Conservation (phyloP, 2,113 vertebrate species). For the Meriones unguiculatus region DNA sequence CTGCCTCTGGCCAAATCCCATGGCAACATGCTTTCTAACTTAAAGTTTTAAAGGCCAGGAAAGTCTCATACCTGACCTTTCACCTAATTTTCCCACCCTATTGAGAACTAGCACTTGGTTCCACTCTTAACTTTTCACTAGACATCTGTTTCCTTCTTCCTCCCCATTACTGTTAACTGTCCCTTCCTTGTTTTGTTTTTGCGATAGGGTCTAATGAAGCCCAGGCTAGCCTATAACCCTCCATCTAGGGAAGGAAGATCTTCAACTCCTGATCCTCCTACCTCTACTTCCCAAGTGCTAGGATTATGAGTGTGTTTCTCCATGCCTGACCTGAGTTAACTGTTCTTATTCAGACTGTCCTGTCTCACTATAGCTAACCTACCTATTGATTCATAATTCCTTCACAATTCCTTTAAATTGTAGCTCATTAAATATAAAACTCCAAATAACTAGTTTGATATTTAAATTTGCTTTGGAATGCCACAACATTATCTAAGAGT, state of each 20-base stretch:
- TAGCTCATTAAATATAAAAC: conserved; percentile 53
- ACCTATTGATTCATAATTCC: background rate
- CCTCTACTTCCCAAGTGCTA: background rate
- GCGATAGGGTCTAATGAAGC: background rate
- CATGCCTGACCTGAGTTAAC: background rate
- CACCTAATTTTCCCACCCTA: background rate
- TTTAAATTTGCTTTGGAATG: conserved; percentile 33
- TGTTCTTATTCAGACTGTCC: background rate
- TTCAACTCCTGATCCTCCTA: background rate
- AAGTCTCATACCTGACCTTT: background rate
- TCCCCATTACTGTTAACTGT: background rate
- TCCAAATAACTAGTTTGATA: background rate
- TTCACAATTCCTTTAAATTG: conserved; percentile 43
- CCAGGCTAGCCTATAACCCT: background rate
- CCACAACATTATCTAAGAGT: conserved; percentile 29
- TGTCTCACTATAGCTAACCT: background rate
- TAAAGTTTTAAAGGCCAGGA: background rate
- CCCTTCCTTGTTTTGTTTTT: background rate
- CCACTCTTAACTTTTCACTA: background rate
- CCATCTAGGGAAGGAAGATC: background rate
- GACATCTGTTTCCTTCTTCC: background rate
- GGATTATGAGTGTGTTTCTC: background rate
- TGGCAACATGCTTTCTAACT: conserved; percentile 4
- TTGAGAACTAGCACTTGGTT: conserved; percentile 24
- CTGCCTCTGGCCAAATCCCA: background rate